Percentiles rank a stretch among this genome's conserved stretches.
Conservation (phyloP, 2,113 vertebrate species). For the Rhynchomys soricoides region DNA sequence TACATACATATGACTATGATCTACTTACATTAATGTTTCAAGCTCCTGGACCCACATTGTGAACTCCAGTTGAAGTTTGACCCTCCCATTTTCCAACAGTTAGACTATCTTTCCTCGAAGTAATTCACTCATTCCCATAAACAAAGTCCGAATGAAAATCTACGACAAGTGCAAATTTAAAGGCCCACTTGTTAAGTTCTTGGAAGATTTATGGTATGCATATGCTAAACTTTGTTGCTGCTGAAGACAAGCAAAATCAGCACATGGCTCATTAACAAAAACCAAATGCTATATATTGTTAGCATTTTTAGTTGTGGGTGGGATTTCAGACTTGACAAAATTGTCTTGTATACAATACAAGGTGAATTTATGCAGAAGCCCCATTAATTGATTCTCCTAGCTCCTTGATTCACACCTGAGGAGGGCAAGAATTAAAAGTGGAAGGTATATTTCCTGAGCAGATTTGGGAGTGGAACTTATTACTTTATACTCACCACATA, state of each 20-base stretch:
- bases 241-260: constrained; percentile 62
- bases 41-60: not conserved
- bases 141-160: constrained; percentile 60
- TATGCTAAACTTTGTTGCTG: constrained; percentile 64
- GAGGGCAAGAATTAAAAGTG: not conserved
- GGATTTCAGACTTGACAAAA: constrained; percentile 61
- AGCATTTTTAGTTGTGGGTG: constrained; percentile 64
- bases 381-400: constrained; percentile 13
- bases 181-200: constrained; percentile 38
- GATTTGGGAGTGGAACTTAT: not conserved
- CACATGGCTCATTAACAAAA: constrained; percentile 73
- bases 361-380: constrained; percentile 16
- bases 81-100: constrained; percentile 18
- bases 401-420: not conserved
- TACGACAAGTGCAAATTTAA: constrained; percentile 27
- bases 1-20: not conserved
- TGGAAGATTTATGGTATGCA: constrained; percentile 46
- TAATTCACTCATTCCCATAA: constrained; percentile 26
- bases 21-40: constrained; percentile 30
- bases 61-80: constrained; percentile 30
- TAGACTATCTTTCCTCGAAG: not conserved
- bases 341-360: constrained; percentile 47
- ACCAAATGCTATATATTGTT: constrained; percentile 74
- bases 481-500: constrained; percentile 48
- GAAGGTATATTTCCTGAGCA: constrained; percentile 25